Base-by-base conservation (phyloP, 2,888 invertebrate species). In the Erebia epiphron region DNA sequence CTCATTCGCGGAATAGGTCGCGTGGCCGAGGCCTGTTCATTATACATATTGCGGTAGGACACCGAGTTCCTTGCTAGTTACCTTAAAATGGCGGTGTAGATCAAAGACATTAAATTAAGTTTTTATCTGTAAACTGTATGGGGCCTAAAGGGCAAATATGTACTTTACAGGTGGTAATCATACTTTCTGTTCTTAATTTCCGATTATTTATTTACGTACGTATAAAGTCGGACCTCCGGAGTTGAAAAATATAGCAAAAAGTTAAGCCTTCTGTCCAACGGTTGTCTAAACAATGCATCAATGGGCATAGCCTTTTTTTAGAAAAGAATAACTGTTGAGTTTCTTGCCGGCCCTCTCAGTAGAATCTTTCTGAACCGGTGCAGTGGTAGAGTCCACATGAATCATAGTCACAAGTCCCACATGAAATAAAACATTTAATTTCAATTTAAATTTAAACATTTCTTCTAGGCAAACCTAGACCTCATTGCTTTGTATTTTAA, bases 91-190 rank as follows among this genome's bases (percentile, higher is more conserved):
- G 58, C 67, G 67, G 67, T 26, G 26, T 49, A 54, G 49, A 58
- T 67, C 58, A 67, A 67, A 67, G 16, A 49, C 46, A 26, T 46
- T 67, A 67, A 67, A 67, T 67, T 43, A 57, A 52, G 52, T 64
- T 64, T 64, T 64, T 64, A 64, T 62, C 14, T 11, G 18, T 13
- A n/a, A 18, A 1, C n/a, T 18, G 21, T 61, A 46, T 13, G 21
- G 41, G 64, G 54, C 52, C 41, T 64, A 64, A 64, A 64, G 64
- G 52, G 52, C 52, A 64, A 35, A 16, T 54, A 54, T 26, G 26
- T 57, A 10, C 10, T 16, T 64, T 35, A 54, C 54, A 54, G 64
- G 64, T 64, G 41, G 14, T 64, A 54, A 64, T 41, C 16, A 41
- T 35, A 35, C 46, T 21, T 35, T 26, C 13, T 54, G 10, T 61